Conservation (phyloP, 2,797 vertebrate species). For the Ptychadena robeensis region DNA sequence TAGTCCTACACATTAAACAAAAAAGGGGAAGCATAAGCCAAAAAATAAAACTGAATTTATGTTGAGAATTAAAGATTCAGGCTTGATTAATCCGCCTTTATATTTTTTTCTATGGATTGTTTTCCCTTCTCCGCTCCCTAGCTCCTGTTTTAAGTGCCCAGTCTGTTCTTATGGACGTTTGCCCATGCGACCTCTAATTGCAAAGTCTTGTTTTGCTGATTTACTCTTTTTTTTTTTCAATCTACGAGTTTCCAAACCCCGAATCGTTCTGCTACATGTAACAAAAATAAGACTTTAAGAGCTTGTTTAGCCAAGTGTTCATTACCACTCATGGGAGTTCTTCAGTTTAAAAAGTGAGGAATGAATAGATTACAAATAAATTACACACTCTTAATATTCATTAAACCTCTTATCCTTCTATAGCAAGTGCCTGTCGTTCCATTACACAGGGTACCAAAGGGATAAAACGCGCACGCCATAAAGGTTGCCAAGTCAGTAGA, state of each 20-base stretch:
- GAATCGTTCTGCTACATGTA: constrained; percentile 17
- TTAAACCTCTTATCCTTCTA: constrained; percentile 61
- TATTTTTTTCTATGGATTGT: not conserved
- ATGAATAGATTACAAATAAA: constrained; percentile 62
- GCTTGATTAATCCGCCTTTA: not conserved
- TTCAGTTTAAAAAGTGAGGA: constrained; percentile 56
- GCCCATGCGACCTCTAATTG: not conserved
- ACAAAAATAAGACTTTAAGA: constrained; percentile 48
- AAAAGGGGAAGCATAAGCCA: no score
- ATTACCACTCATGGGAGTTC: constrained; percentile 56
- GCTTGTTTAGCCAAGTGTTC: constrained; percentile 59
- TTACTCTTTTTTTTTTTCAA: not conserved
- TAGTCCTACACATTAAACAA: no score
- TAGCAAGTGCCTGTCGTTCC: constrained; percentile 56
- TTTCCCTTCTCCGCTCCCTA: not conserved
- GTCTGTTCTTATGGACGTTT: not conserved
- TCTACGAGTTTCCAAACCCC: not conserved
- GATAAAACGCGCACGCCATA: constrained; percentile 53
- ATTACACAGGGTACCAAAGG: constrained; percentile 56
- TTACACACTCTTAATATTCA: constrained; percentile 61
- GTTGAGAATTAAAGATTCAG: no score
- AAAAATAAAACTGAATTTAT: no score
- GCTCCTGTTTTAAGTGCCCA: not conserved
- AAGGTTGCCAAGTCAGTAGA: constrained; percentile 60
- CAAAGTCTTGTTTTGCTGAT: not conserved